Percentiles rank a stretch among this genome's conserved stretches.
Evolutionary conservation across 1,140 invertebrate genomes (phyloP).

Genomic region (Drosophila littoralis): DNA sequence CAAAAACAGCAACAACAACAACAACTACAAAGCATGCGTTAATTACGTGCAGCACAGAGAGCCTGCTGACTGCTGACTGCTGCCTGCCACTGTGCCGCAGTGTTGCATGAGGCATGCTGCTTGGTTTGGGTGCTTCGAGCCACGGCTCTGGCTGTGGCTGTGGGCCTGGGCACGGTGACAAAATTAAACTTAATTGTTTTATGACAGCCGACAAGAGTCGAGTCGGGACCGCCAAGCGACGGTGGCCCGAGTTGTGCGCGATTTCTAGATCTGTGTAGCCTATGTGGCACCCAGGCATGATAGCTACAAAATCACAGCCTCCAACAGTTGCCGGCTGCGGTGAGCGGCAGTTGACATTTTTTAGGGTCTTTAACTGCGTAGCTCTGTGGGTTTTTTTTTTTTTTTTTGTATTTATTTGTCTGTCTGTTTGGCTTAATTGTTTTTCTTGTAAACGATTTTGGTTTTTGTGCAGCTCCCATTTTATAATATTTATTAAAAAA

Average conservation of each 20-base stretch:
- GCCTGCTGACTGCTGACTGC: slow-evolving; percentile 35
- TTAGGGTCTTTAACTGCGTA: slow-evolving; percentile 76
- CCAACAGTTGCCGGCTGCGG: slow-evolving; percentile 12
- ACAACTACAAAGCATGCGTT: slow-evolving; percentile 70
- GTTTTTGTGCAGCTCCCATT: slow-evolving; percentile 68
- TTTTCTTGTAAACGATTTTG: slow-evolving; percentile 77
- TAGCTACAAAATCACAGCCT: slow-evolving; percentile 32
- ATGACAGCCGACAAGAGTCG: slow-evolving; percentile 61
- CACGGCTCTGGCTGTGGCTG: slow-evolving; percentile 4
- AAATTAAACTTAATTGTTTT: slow-evolving; percentile 83
- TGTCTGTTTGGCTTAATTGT: slow-evolving; percentile 67
- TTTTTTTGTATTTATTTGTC: slow-evolving; percentile 14
- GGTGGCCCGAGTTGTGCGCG: slow-evolving; percentile 7
- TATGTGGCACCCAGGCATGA: slow-evolving; percentile 33
- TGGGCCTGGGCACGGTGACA: slow-evolving; percentile 67
- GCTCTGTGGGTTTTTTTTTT: slow-evolving; percentile 39
- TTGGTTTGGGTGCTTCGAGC: slow-evolving; percentile 19
- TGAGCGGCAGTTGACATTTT: slow-evolving; percentile 73
- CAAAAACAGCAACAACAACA: slow-evolving; percentile 36
- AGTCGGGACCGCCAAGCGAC: slow-evolving; percentile 39
- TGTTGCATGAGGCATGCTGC: not conserved
- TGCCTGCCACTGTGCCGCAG: slow-evolving; percentile 3
- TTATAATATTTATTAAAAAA: slow-evolving; percentile 83
- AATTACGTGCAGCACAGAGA: slow-evolving; percentile 49
- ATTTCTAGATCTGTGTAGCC: slow-evolving; percentile 34